Evolutionary conservation across 2,797 vertebrate species (phyloP), one percentile per base, ranked within the genome.

Genomic region (Pangasius sanitwongsei): DNA sequence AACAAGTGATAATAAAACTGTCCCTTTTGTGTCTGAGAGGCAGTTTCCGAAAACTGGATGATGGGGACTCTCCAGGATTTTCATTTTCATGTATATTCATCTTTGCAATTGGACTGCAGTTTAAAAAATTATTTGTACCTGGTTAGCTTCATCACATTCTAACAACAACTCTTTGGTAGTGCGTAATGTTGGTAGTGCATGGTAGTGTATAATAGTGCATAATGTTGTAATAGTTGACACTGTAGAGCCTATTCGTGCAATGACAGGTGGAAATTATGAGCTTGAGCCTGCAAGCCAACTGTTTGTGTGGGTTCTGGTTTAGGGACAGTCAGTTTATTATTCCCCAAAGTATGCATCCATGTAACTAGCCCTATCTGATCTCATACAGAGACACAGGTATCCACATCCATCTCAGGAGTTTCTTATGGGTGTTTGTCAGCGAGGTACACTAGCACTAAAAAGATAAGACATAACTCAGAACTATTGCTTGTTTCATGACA

Each of bases 1-100:
- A 92, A 91, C 69, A 92, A 91, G 92, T 90, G 37, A 37, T 84
- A 34, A 91, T 87, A 95, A 94, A 92, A 92, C 86, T 91, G 94
- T 93, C 91, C 91, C 86, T 86, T 87, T 88, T 94, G 89, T 93
- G 65, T 89, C 53, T 57, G 67, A 82, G 72, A 70, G 57, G 59
- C 41, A 50, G 31, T 86, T 92, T 87, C 78, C 75, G 88, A 83
- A 94, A 90, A 90, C 69, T 90, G 75, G 23, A 20, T 74, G 85
- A 67, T 91, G 89, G 89, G 89, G 89, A 53, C 20, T 55, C 89
- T 77, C 91, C 83, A 91, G 74, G 87, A 72, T 89, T 89, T 91
- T 84, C 48, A 90, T 91, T 91, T 87, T 80, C 37, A 83, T 87
- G 74, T 41, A 28, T 89, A 84, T 89, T 91, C 48, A 86, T 92